Evolutionary conservation across 2,888 invertebrate species (phyloP).

Genomic region (Chymomyza caudatula): DNA sequence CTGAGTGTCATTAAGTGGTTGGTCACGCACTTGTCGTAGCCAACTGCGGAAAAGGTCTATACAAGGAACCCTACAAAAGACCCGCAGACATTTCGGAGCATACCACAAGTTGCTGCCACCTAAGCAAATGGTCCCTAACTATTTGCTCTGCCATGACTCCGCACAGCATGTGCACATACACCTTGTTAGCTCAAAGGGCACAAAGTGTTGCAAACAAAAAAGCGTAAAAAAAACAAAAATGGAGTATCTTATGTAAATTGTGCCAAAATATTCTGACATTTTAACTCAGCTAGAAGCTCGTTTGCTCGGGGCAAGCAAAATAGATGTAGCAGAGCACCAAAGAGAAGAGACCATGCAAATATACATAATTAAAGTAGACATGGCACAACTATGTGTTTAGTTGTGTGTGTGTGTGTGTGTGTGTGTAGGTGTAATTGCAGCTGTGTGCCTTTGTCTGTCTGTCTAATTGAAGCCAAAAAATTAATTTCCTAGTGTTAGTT

Average conservation of each 20-base stretch:
- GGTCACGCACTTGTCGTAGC: neutral
- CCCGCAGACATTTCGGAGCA: neutral
- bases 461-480: constrained; percentile 25
- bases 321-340: neutral
- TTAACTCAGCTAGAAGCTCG: neutral
- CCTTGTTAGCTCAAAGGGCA: neutral
- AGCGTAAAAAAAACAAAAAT: neutral
- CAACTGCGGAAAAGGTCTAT: neutral
- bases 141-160: neutral
- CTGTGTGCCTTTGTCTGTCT: neutral
- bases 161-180: no score
- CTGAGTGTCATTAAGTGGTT: neutral
- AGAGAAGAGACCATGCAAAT: constrained; percentile 24
- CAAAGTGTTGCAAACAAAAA: neutral
- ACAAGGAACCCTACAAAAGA: neutral
- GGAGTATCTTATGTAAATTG: constrained; percentile 33
- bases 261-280: constrained; percentile 13
- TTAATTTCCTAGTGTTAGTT: constrained; percentile 38
- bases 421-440: neutral
- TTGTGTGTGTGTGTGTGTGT: neutral
- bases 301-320: neutral
- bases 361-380: constrained; percentile 43
- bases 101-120: neutral
- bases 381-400: constrained; percentile 28
- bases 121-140: no score